These are phyloP conservation scores for Lemur catta DNA, from an alignment of 2,797 vertebrate species.

Conservation along the genomic window DNA sequence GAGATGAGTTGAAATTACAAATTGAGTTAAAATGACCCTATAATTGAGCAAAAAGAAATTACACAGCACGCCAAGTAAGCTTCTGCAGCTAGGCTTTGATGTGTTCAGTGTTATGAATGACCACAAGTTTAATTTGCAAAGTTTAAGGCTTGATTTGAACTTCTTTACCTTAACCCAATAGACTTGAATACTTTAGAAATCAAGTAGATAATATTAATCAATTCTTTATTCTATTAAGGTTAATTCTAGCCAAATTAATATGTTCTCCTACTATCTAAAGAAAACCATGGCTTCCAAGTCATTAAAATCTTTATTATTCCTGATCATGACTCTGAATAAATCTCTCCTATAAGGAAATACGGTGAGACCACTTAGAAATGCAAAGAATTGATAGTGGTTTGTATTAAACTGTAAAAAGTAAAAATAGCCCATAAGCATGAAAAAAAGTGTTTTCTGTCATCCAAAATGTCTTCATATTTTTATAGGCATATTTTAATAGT, in stretches of 20 bases:
- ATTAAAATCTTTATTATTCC: not conserved
- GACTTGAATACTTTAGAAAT: conserved; percentile 10
- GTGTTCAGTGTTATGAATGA: not conserved
- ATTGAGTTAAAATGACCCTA: not conserved
- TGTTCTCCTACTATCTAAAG: not conserved
- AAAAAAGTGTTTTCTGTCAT: not conserved
- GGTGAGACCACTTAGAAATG: not conserved
- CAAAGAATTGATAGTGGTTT: not conserved
- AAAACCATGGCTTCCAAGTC: not conserved
- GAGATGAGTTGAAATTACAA: conserved; percentile 35
- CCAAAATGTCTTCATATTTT: not conserved
- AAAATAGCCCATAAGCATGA: not conserved
- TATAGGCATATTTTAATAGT: not conserved
- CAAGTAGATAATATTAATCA: not conserved
- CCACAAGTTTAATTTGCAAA: not conserved
- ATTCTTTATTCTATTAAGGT: conserved; percentile 37
- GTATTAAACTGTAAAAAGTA: not conserved
- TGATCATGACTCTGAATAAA: not conserved
- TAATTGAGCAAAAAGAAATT: not conserved
- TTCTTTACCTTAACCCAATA: not conserved
- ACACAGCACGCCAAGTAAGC: not conserved
- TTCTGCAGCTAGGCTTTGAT: not conserved
- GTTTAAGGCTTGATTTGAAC: not conserved
- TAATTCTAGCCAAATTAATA: conserved; percentile 43
- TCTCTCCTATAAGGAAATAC: not conserved